Base-by-base conservation (phyloP, 2,888 invertebrate species). In the Leptodirus hochenwartii region DNA sequence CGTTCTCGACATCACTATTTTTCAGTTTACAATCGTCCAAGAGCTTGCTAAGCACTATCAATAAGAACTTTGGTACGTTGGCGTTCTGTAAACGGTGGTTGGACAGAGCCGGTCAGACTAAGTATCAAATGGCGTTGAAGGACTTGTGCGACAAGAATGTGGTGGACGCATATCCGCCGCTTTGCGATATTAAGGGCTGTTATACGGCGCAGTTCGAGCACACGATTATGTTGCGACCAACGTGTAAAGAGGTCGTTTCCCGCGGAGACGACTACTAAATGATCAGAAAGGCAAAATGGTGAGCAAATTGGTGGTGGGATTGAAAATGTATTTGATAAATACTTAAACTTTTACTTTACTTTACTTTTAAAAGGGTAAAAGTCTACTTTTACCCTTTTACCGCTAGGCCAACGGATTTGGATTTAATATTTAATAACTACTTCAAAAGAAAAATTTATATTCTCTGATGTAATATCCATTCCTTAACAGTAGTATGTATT, bases 161-260 rank as follows among this genome's bases (percentile, higher is more conserved):
- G 15, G 85, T 99, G n/a, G 90, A 93, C 49, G 80, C 96, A 1
- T 98, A 98, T 59, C 98, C 98, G 12, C 98, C 98, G 5, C 68
- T 98, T 30, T 96, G 95, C 51, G 98, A 98, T 60, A 69, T 82
- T 39, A 88, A 85, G 55, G 96, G 98, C 33, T 90, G 85, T 54
- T 99, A 95, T 59, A 99, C 98, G 0, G 98, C 98, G 25, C 98
- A 99, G 61, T 99, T 85, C 53, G 98, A 99, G 53, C 98, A 99
- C 58, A 99, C 98, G 4, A 80, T 99, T 46, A 73, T 99, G 42
- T 64, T 98, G 39, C 67, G 96, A 45, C 98, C 98, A 23, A 95
- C 93, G 1, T 96, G 95, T 63, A 99, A 99, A 58, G 98, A 99
- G 58, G 75, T 99, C 14, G 78, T 98, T 27, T 93, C 91, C 15